These are phyloP conservation scores for Sebastes taczanowskii DNA, from an alignment of 2,797 vertebrate genomes.

Conservation along the genomic window DNA sequence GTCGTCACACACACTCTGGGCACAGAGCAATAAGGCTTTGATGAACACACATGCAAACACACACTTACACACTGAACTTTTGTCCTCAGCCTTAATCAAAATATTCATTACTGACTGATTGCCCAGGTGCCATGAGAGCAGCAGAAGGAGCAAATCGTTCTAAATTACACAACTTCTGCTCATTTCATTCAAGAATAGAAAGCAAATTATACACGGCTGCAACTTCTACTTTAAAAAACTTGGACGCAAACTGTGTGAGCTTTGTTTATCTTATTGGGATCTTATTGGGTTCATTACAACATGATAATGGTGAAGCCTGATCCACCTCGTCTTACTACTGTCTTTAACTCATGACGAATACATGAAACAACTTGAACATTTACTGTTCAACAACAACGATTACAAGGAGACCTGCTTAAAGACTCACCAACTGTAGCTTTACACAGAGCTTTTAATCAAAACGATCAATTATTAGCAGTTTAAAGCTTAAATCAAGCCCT, in stretches of 20 bases:
- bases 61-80: constrained; percentile 40
- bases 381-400: neutral
- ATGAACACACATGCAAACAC: constrained; percentile 25
- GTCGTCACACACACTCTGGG: constrained; percentile 23
- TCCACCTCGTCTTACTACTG: neutral
- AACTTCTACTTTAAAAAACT: neutral
- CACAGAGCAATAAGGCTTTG: constrained; percentile 23
- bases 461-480: neutral
- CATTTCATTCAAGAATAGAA: constrained; percentile 7
- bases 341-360: neutral
- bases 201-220: neutral
- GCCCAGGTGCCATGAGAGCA: constrained; percentile 25
- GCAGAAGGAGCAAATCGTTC: constrained; percentile 25
- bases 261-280: neutral
- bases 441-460: neutral
- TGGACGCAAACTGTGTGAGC: neutral
- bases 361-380: neutral
- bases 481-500: neutral
- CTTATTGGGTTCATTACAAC: neutral
- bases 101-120: constrained; percentile 27
- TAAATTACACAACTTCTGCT: constrained; percentile 19
- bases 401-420: neutral
- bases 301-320: neutral
- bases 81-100: constrained; percentile 44
- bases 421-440: neutral